phyloP scores from a whole-genome alignment of 1,140 invertebrate genomes.

The Drosophila athabasca region DNA sequence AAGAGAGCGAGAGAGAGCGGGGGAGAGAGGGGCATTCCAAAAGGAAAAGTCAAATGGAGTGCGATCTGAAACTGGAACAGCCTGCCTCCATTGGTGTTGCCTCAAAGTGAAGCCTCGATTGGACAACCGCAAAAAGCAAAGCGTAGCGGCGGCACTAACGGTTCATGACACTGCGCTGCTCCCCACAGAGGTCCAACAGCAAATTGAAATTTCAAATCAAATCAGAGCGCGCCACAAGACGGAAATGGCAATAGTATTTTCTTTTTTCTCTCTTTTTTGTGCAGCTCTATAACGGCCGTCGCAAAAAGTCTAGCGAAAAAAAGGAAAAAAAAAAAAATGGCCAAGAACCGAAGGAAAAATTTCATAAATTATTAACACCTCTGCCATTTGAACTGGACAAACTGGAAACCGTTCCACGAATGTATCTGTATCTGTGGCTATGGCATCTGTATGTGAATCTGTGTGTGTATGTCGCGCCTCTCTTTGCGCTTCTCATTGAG shows the following conservation, averaged over 20 bases:
- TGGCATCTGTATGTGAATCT: neutral
- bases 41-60: conserved; percentile 13
- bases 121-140: conserved; percentile 48
- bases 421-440: neutral
- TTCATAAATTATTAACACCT: conserved; percentile 83
- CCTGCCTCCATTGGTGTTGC: conserved; percentile 6
- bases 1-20: too few species aligned
- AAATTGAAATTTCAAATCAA: conserved; percentile 73
- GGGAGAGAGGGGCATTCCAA: neutral
- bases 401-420: conserved; percentile 50
- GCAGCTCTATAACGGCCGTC: conserved; percentile 34
- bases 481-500: conserved; percentile 59
- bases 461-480: conserved; percentile 23
- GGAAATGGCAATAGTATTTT: conserved; percentile 58
- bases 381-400: conserved; percentile 82
- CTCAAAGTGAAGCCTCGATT: conserved; percentile 13
- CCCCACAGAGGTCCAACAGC: conserved; percentile 46
- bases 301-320: neutral
- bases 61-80: conserved; percentile 21
- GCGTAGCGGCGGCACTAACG: conserved; percentile 47
- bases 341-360: conserved; percentile 36
- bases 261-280: conserved; percentile 3
- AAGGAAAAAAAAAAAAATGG: conserved; percentile 5
- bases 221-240: conserved; percentile 53
- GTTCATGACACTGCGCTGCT: conserved; percentile 56